Conservation (phyloP, 2,888 invertebrate species). For the Exocentrus adspersus region DNA sequence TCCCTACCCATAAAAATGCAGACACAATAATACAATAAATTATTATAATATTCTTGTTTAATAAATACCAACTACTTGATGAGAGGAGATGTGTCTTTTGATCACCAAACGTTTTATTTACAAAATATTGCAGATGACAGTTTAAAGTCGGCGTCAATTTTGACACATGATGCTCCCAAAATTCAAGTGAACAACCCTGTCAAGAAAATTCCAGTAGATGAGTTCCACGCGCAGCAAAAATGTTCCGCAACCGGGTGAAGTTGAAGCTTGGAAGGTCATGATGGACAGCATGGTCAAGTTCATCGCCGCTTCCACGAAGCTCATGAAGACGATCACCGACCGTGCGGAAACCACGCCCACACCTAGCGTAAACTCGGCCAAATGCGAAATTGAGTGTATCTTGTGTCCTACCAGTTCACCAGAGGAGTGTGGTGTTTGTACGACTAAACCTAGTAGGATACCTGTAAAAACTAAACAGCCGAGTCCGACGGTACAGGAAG, state of each 20-base stretch:
- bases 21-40: no score
- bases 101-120: no score
- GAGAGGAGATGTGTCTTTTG: no score
- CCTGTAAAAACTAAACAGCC: background rate
- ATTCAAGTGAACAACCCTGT: constrained; percentile 3
- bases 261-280: constrained; percentile 47
- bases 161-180: constrained; percentile 4
- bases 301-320: constrained; percentile 44
- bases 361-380: background rate
- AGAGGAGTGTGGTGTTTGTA: background rate
- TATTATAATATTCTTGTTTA: no score
- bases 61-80: no score
- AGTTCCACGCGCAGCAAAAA: background rate
- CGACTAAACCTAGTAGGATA: background rate
- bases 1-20: no score
- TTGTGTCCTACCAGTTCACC: constrained; percentile 1
- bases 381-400: constrained; percentile 8
- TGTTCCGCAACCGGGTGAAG: constrained; percentile 36
- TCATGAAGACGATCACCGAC: constrained; percentile 44
- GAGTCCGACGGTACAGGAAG: background rate
- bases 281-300: constrained; percentile 50
- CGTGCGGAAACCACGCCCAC: background rate
- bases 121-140: no score
- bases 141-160: background rate
- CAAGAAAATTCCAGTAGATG: constrained; percentile 1